phyloP scores from a whole-genome alignment of 2,113 vertebrate genomes.

The Aegithalos caudatus region DNA sequence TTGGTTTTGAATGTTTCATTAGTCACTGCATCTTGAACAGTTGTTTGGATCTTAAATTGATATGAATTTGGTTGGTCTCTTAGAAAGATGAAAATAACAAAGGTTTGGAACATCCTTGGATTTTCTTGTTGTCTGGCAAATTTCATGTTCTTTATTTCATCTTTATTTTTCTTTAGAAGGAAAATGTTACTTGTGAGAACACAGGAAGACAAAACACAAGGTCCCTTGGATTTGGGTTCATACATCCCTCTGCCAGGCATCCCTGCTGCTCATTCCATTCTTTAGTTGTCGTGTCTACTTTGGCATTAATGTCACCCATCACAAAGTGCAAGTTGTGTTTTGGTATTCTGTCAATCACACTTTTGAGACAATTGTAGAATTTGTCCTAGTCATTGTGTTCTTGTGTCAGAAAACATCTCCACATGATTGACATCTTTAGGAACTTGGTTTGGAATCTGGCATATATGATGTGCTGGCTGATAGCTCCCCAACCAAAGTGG shows the following conservation, averaged over 20 bases:
- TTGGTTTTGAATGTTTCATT: neutral
- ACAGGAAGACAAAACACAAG: neutral
- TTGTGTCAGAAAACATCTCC: constrained; percentile 55
- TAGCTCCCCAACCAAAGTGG: neutral
- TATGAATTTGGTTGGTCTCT: neutral
- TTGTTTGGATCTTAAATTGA: neutral
- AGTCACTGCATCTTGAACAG: neutral
- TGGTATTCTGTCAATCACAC: constrained; percentile 66
- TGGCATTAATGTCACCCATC: constrained; percentile 51
- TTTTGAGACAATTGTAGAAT: constrained; percentile 52
- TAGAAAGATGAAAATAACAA: neutral
- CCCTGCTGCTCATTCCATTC: constrained; percentile 47
- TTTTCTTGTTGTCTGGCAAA: neutral
- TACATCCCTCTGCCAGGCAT: neutral
- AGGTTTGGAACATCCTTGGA: neutral
- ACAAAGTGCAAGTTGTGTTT: constrained; percentile 58
- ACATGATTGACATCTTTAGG: constrained; percentile 49
- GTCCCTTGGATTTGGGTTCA: neutral
- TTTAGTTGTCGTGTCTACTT: constrained; percentile 40
- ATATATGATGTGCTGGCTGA: constrained; percentile 30
- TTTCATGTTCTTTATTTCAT: too few relatives aligned
- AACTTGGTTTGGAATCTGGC: constrained; percentile 53
- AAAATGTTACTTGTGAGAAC: neutral
- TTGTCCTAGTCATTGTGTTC: constrained; percentile 51
- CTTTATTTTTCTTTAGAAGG: too few relatives aligned